Percentiles rank a stretch among this genome's conserved stretches.
These are phyloP conservation scores for Aphrophora alni DNA, from an alignment of 2,888 invertebrate species.

Conservation along the genomic window DNA sequence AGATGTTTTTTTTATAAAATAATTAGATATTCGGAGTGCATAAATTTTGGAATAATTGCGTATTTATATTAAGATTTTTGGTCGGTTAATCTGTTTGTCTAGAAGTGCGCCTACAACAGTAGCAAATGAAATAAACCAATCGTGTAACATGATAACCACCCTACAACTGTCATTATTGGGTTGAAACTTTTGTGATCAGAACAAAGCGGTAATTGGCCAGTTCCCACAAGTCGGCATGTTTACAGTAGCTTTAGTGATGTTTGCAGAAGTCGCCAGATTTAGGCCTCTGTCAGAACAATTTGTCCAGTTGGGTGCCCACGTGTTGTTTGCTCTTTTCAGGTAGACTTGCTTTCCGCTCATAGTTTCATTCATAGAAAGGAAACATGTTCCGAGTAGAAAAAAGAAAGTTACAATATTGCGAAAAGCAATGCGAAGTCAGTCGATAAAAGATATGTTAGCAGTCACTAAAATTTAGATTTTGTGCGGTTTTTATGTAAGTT, in stretches of 20 bases:
- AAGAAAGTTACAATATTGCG: too few species aligned
- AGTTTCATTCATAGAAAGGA: not conserved
- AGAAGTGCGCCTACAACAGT: not conserved
- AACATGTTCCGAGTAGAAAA: too few species aligned
- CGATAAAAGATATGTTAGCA: too few species aligned
- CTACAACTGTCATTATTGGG: not conserved
- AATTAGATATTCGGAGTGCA: too few species aligned
- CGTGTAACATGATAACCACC: not conserved
- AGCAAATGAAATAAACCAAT: not conserved
- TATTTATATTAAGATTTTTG: too few species aligned
- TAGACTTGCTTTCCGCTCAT: not conserved
- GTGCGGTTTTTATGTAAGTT: too few species aligned
- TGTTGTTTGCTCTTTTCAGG: not conserved
- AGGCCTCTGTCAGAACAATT: not conserved
- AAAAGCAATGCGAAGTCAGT: too few species aligned
- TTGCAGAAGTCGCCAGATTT: not conserved
- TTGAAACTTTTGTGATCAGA: not conserved
- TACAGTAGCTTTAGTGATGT: not conserved
- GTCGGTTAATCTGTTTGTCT: not conserved
- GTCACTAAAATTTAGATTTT: too few species aligned
- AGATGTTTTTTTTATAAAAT: too few species aligned
- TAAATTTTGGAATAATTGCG: too few species aligned
- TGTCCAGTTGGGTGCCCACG: not conserved
- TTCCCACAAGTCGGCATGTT: not conserved
- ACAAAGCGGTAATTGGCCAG: not conserved